Evolutionary conservation across 2,113 vertebrate species (phyloP), one percentile per base, ranked within the genome.

Genomic region (Orcinus orca): DNA sequence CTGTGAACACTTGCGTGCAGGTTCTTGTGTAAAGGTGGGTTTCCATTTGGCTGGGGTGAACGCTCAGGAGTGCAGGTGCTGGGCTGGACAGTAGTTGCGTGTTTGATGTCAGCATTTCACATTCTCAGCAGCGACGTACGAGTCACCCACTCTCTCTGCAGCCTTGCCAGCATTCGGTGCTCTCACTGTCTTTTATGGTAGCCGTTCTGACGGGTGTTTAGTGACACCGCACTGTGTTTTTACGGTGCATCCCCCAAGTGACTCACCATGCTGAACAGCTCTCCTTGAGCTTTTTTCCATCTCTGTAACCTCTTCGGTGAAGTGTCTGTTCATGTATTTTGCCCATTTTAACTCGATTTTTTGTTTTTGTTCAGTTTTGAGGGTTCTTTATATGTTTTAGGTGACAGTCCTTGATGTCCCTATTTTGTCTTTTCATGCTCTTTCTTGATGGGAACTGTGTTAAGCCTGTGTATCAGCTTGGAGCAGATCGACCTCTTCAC

Each of bases 41-140:
- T 68, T n/a, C 60, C 36, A 14, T 70, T 60, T 38, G 8, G 18
- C n/a, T 58, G 38, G 9, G 21, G 18, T 82, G 6, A 29, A 14
- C 6, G 10, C 31, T 17, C 33, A 44, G 50, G 65, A n/a, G 8
- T 26, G 5, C 15, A 26, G 33, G 44, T 41, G 47, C 9, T 26
- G n/a, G 20, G 47, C 9, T 8, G 65, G 33, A 20, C 20, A 65
- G 53, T 20, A 60, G 29, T 23, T 33, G 18, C 73, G 4, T 6
- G 33, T 36, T 63, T 90, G 44, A 17, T 13, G 60, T 92, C 9
- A 0, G 7, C 47, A 17, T 8, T 31, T 11, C 31, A 1, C 33
- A 0, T 21, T 65, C n/a, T 25, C 47, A 17, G 17, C 25, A 17
- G n/a, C 74, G 2, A 20, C 0, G 73, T 6, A 3, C 23, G n/a